Conservation (phyloP, 2,113 vertebrate species). For the Phodopus roborovskii region DNA sequence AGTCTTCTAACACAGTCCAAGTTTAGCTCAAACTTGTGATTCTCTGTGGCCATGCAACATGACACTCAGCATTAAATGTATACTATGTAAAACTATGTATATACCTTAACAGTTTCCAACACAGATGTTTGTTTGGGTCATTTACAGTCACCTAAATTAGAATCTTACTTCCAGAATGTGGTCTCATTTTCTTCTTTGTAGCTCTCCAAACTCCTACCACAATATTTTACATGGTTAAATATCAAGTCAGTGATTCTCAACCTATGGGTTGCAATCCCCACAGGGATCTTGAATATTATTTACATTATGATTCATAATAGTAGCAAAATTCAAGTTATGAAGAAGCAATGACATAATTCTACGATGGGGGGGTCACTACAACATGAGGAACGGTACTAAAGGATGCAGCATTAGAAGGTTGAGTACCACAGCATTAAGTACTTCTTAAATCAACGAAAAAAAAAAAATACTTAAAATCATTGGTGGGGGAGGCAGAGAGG, state of each 20-base stretch:
- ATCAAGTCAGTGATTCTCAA: not conserved
- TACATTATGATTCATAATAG: not conserved
- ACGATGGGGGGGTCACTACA: not conserved
- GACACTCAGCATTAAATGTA: not conserved
- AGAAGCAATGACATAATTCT: not conserved
- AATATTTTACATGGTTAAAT: constrained; percentile 5
- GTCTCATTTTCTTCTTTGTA: not conserved
- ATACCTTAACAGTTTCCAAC: not conserved
- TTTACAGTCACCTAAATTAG: not conserved
- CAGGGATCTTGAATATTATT: not conserved
- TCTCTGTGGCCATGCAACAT: not conserved
- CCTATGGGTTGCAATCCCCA: not conserved
- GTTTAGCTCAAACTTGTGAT: not conserved
- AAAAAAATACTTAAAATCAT: not conserved
- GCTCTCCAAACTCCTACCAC: not conserved
- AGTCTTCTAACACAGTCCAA: not conserved
- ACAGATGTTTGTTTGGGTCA: not conserved
- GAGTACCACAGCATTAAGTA: not conserved
- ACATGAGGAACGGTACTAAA: not conserved
- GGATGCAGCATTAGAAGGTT: not conserved
- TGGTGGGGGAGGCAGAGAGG: not conserved
- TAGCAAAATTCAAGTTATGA: not conserved
- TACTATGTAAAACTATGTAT: not conserved
- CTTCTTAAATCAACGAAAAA: constrained; percentile 19
- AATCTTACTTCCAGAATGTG: not conserved